These are phyloP conservation scores for Meleagris gallopavo DNA, from an alignment of 2,113 vertebrate genomes.

Conservation along the genomic window DNA sequence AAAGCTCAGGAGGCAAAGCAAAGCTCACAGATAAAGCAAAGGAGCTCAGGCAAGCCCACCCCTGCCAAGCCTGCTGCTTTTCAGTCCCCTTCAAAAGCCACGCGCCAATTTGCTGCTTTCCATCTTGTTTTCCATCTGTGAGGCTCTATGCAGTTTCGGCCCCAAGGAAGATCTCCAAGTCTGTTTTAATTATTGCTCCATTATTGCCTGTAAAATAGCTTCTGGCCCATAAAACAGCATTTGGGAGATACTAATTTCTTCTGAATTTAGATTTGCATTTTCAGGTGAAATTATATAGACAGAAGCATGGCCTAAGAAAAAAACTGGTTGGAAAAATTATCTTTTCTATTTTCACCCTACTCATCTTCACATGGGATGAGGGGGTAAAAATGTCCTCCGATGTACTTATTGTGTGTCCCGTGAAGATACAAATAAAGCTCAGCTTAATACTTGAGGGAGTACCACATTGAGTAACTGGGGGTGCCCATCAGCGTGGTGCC, in stretches of 20 bases:
- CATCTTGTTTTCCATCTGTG: neutral
- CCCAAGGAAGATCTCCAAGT: neutral
- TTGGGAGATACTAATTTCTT: neutral
- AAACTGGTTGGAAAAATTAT: neutral
- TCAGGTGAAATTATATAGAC: conserved; percentile 2
- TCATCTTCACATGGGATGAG: neutral
- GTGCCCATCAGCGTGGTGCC: neutral
- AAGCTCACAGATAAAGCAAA: neutral
- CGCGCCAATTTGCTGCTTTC: neutral
- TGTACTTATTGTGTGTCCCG: neutral
- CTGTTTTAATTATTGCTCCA: conserved; percentile 4
- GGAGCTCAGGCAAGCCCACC: neutral
- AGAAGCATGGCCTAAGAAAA: neutral
- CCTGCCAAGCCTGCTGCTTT: neutral
- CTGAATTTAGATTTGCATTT: conserved; percentile 22
- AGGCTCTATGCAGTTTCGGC: neutral
- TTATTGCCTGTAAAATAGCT: neutral
- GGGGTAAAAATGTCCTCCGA: neutral
- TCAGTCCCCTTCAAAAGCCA: neutral
- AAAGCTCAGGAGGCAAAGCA: neutral
- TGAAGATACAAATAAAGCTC: neutral
- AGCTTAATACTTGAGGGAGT: neutral
- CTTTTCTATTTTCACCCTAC: neutral
- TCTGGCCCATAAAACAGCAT: neutral
- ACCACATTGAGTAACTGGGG: neutral